Percentiles rank a stretch among this genome's conserved stretches.
Conservation (phyloP, 2,888 invertebrate genomes). For the Tromatobia lineatoria region DNA sequence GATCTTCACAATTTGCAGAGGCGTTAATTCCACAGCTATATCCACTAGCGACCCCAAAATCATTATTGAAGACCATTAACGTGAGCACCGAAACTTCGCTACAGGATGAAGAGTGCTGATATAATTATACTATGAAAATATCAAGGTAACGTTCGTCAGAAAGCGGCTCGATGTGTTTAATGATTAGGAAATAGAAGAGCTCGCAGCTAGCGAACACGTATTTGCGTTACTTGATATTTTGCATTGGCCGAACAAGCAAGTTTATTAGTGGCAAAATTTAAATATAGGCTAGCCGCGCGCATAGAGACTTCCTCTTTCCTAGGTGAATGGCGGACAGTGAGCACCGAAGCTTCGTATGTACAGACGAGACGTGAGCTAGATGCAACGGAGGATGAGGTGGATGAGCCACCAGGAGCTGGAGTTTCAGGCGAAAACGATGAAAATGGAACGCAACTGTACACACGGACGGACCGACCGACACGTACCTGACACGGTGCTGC, state of each 20-base stretch:
- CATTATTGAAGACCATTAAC: neutral
- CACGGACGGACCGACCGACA: constrained; percentile 76
- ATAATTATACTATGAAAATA: constrained; percentile 36
- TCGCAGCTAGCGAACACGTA: constrained; percentile 1
- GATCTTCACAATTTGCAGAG: no score
- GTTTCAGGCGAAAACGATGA: constrained; percentile 72
- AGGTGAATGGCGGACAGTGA: neutral
- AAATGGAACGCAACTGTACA: constrained; percentile 76
- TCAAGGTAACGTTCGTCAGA: neutral
- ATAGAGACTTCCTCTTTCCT: constrained; percentile 27
- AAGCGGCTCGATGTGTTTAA: constrained; percentile 20
- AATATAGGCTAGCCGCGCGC: constrained; percentile 45
- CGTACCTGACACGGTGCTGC: constrained; percentile 77
- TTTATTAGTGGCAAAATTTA: constrained; percentile 61
- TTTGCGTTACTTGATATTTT: constrained; percentile 57
- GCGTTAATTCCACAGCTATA: constrained; percentile 47
- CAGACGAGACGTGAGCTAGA: constrained; percentile 12
- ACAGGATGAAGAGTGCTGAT: constrained; percentile 27
- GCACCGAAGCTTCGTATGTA: neutral
- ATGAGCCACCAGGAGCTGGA: constrained; percentile 5
- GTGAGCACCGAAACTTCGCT: constrained; percentile 9
- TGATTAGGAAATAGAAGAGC: constrained; percentile 44
- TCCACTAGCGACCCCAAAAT: constrained; percentile 9
- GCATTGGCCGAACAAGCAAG: constrained; percentile 41
- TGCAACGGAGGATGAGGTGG: neutral